Evolutionary conservation across 2,888 invertebrate genomes (phyloP).

Genomic region (Phortica magna): DNA sequence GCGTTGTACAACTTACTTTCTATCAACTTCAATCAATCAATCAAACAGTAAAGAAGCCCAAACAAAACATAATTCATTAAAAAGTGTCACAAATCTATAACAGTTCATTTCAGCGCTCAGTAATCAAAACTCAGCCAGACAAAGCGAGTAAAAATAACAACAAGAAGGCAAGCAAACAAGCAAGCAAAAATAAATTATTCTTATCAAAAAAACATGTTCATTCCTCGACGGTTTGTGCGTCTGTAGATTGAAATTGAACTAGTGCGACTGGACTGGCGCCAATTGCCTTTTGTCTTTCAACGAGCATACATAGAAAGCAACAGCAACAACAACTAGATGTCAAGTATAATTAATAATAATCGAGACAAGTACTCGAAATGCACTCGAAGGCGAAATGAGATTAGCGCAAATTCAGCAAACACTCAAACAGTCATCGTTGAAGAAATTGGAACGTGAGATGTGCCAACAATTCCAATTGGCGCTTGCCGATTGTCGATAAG

Average conservation of each 20-base stretch:
- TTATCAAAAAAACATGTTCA: too few species aligned
- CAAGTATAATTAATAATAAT: neutral
- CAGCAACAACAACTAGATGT: neutral
- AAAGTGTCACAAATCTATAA: too few species aligned
- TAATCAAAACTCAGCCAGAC: too few species aligned
- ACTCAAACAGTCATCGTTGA: neutral
- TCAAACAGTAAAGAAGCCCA: too few species aligned
- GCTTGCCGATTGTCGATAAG: neutral
- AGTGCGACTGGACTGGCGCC: constrained; percentile 3
- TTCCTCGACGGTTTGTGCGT: too few species aligned
- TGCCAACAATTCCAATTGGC: neutral
- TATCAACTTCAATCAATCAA: too few species aligned
- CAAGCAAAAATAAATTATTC: too few species aligned
- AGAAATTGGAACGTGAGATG: neutral
- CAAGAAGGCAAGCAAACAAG: too few species aligned
- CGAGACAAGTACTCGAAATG: neutral
- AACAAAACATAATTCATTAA: too few species aligned
- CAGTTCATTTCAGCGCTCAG: too few species aligned
- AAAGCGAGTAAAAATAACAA: too few species aligned
- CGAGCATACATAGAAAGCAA: neutral
- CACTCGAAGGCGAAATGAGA: constrained; percentile 5
- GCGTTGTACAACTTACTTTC: too few species aligned
- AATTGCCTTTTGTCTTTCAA: constrained; percentile 8
- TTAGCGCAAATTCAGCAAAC: constrained; percentile 1
- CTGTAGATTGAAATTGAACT: neutral